Conservation (phyloP, 2,797 vertebrate genomes). For the Amazona ochrocephala region DNA sequence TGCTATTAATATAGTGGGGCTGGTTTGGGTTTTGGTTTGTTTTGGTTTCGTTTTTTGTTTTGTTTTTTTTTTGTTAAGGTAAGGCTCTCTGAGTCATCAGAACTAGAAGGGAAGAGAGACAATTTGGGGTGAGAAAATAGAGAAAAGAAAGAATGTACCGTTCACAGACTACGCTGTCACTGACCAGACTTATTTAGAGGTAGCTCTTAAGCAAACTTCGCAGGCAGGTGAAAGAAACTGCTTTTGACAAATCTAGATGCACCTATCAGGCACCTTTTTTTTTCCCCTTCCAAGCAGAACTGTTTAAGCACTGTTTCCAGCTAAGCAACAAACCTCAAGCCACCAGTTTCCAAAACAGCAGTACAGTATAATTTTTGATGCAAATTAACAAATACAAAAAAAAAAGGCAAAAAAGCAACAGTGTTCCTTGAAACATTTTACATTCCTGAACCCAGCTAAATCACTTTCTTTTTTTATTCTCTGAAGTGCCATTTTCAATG, state of each 20-base stretch:
- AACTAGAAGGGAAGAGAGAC: not conserved
- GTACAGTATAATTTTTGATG: not conserved
- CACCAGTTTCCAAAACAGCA: not conserved
- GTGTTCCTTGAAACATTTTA: not conserved
- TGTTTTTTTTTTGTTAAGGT: not conserved
- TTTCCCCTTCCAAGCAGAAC: not conserved
- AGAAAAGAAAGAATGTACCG: not conserved
- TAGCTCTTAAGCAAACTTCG: not conserved
- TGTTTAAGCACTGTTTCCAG: not conserved
- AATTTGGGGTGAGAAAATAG: not conserved
- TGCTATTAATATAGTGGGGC: not conserved
- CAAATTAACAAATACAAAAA: not conserved
- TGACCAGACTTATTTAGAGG: not conserved
- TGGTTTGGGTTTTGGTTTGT: not conserved
- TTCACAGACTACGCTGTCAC: not conserved
- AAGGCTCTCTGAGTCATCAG: not conserved
- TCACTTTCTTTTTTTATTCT: not conserved
- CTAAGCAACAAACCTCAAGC: not conserved
- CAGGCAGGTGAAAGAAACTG: not conserved
- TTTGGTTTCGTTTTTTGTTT: too few species aligned
- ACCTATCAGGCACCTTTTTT: not conserved
- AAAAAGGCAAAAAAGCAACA: not conserved
- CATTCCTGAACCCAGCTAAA: not conserved
- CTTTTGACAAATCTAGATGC: conserved; percentile 21
- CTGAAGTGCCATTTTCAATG: not conserved